Percentiles rank a stretch among this genome's conserved stretches.
These are phyloP conservation scores for Sebastes fasciatus DNA, from an alignment of 2,113 vertebrate species.

Conservation along the genomic window DNA sequence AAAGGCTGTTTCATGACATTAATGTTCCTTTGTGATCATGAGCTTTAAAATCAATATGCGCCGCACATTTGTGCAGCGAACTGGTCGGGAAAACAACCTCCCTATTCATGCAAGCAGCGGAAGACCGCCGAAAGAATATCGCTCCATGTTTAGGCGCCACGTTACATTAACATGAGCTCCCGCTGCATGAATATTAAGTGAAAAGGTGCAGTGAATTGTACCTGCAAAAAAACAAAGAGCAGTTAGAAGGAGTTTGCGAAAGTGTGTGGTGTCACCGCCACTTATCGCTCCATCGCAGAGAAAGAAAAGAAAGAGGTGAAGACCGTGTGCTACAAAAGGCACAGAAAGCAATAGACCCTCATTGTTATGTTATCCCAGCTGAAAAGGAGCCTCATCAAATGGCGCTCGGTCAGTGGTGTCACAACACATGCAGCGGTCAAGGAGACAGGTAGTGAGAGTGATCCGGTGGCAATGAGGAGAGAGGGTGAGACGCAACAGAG, in stretches of 20 bases:
- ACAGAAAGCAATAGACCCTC: slow-evolving; percentile 28
- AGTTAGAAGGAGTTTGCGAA: background rate
- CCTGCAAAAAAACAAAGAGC: slow-evolving; percentile 27
- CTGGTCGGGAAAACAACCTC: slow-evolving; percentile 30
- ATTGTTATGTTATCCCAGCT: slow-evolving; percentile 22
- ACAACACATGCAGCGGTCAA: slow-evolving; percentile 41
- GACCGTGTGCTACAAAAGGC: slow-evolving; percentile 27
- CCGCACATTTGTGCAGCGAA: slow-evolving; percentile 47
- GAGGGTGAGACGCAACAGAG: slow-evolving; percentile 7
- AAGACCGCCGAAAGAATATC: background rate
- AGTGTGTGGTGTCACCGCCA: slow-evolving; percentile 14
- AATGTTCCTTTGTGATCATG: slow-evolving; percentile 20
- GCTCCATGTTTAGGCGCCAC: slow-evolving; percentile 5
- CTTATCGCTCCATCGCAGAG: slow-evolving; percentile 35
- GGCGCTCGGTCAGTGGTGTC: slow-evolving; percentile 53
- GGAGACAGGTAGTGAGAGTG: slow-evolving; percentile 18
- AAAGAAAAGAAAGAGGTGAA: slow-evolving; percentile 23
- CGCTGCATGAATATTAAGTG: slow-evolving; percentile 5
- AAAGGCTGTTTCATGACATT: slow-evolving; percentile 58
- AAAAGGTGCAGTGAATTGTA: background rate
- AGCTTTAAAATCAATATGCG: slow-evolving; percentile 56
- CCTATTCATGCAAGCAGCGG: background rate
- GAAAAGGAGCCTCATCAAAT: slow-evolving; percentile 48
- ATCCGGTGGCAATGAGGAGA: background rate
- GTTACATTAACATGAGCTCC: slow-evolving; percentile 29